These are phyloP conservation scores for Ameiurus melas DNA, from an alignment of 2,113 vertebrate species.

Conservation along the genomic window DNA sequence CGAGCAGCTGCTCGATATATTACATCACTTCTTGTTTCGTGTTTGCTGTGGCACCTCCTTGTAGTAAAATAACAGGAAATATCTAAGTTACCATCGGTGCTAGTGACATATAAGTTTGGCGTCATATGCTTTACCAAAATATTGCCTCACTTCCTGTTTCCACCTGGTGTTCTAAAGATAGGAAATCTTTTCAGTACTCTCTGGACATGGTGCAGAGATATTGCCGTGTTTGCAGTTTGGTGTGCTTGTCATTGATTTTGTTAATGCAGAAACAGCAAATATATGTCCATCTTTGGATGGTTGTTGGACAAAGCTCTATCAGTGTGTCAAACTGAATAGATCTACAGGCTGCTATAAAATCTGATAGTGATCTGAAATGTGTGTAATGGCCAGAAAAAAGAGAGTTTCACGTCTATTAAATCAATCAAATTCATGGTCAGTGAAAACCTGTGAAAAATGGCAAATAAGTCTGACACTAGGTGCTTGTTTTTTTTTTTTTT, in stretches of 20 bases:
- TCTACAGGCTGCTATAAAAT: background rate
- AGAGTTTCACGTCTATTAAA: slow-evolving; percentile 21
- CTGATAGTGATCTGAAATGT: background rate
- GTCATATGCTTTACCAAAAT: background rate
- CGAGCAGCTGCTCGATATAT: background rate
- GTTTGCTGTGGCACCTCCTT: background rate
- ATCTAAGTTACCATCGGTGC: background rate
- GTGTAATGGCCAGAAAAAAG: background rate
- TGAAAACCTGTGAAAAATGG: background rate
- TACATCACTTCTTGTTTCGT: background rate
- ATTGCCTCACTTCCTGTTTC: background rate
- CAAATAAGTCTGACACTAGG: slow-evolving; percentile 8
- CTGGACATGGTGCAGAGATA: background rate
- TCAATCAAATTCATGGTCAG: background rate
- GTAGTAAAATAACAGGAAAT: background rate
- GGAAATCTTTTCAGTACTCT: too few relatives aligned
- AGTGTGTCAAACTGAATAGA: background rate
- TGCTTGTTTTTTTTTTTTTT: background rate
- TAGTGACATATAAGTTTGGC: background rate
- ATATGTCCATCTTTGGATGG: background rate
- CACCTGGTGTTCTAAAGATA: background rate
- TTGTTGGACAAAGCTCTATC: background rate
- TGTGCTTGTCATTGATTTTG: too few relatives aligned
- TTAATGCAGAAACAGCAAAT: too few relatives aligned
- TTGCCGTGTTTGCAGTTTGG: background rate